Conservation (phyloP, 2,113 vertebrate genomes). For the Meles meles region DNA sequence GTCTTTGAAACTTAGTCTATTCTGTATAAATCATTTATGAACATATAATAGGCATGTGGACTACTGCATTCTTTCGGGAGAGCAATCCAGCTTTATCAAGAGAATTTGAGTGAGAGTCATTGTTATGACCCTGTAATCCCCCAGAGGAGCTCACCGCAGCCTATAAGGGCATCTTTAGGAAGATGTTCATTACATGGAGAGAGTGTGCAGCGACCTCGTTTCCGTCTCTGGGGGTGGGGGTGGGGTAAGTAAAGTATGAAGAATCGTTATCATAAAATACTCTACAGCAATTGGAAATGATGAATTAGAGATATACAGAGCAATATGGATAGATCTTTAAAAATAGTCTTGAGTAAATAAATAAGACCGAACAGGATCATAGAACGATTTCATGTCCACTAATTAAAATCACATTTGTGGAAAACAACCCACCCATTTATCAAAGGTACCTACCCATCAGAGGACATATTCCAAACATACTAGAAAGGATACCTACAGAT, state of each 20-base stretch:
- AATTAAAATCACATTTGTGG: constrained; percentile 25
- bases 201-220: not conserved
- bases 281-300: not conserved
- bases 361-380: not conserved
- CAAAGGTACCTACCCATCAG: not conserved
- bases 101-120: not conserved
- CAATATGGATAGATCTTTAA: not conserved
- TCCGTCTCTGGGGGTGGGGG: not conserved
- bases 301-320: not conserved
- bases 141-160: not conserved
- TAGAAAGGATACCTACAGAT: not conserved
- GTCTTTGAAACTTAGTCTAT: not conserved
- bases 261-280: not conserved
- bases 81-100: not conserved
- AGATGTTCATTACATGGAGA: not conserved
- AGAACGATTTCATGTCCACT: not conserved
- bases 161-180: not conserved
- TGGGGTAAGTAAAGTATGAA: not conserved
- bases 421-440: not conserved
- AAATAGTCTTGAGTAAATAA: not conserved
- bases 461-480: not conserved
- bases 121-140: not conserved
- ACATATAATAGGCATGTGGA: not conserved
- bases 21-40: not conserved
- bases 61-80: not conserved